Percentiles rank a stretch among this genome's conserved stretches.
Evolutionary conservation across 2,113 vertebrate species (phyloP).

Genomic region (Synodontis membranacea): DNA sequence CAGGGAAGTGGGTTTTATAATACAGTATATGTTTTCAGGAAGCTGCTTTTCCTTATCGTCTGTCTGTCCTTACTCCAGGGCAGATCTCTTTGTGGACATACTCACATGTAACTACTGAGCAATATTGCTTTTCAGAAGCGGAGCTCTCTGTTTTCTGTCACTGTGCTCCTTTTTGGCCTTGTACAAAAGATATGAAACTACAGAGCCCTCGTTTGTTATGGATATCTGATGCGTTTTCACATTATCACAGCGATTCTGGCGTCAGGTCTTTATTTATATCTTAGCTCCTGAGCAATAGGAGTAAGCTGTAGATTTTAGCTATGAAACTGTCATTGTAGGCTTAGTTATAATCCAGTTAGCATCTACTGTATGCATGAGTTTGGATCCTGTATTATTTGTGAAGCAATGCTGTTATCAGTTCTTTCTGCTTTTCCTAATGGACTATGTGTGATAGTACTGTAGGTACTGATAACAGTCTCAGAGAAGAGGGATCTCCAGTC

Average conservation of each 20-base stretch:
- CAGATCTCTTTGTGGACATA: not conserved
- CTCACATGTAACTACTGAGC: not conserved
- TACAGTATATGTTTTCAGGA: not conserved
- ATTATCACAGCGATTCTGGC: not conserved
- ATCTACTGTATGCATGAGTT: slow-evolving; percentile 7
- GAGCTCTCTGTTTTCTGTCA: slow-evolving; percentile 15
- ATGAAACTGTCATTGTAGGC: not conserved
- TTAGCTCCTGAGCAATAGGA: not conserved
- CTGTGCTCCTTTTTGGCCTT: not conserved
- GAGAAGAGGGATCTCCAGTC: not conserved
- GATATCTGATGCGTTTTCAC: not conserved
- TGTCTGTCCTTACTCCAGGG: slow-evolving; percentile 6
- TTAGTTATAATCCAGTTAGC: slow-evolving; percentile 4
- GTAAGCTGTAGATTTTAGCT: not conserved
- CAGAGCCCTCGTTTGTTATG: not conserved
- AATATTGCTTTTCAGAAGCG: not conserved
- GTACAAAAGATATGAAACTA: not conserved
- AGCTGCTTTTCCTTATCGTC: not conserved
- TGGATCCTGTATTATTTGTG: not conserved
- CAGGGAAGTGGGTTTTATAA: not conserved
- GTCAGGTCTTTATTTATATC: not conserved
- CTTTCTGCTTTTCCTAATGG: slow-evolving; percentile 17
- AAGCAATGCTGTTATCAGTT: slow-evolving; percentile 1
- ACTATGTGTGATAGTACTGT: not conserved
- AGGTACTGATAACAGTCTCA: not conserved